These are phyloP conservation scores for Xenops minutus DNA, from an alignment of 2,797 vertebrate genomes.

Conservation along the genomic window DNA sequence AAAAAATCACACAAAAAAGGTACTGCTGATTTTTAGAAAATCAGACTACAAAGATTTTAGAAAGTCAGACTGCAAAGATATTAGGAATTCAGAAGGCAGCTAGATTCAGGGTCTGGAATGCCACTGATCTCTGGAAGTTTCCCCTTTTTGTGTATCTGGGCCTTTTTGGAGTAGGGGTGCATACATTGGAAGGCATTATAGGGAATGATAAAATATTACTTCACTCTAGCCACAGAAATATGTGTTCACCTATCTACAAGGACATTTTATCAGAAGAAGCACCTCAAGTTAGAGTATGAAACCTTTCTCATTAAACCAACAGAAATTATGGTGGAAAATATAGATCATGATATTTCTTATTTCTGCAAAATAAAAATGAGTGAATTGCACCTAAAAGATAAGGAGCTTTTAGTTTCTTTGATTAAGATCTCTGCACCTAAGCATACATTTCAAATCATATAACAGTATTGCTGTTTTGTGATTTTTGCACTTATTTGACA, in stretches of 20 bases:
- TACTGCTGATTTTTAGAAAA: neutral
- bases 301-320: neutral
- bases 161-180: neutral
- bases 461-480: neutral
- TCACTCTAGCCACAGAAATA: neutral
- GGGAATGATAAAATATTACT: neutral
- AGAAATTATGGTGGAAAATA: neutral
- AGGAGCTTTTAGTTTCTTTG: neutral
- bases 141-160: neutral
- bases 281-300: neutral
- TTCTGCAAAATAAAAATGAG: neutral
- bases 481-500: neutral
- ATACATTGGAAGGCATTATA: neutral
- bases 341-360: neutral
- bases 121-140: neutral
- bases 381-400: neutral
- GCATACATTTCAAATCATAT: neutral
- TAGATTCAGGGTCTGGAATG: neutral
- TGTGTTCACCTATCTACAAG: neutral
- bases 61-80: neutral
- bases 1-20: too few species aligned
- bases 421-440: neutral
- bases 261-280: neutral
- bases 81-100: neutral
- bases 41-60: neutral